Evolutionary conservation across 2,888 invertebrate species (phyloP).

Genomic region (Apodemia hepburni): DNA sequence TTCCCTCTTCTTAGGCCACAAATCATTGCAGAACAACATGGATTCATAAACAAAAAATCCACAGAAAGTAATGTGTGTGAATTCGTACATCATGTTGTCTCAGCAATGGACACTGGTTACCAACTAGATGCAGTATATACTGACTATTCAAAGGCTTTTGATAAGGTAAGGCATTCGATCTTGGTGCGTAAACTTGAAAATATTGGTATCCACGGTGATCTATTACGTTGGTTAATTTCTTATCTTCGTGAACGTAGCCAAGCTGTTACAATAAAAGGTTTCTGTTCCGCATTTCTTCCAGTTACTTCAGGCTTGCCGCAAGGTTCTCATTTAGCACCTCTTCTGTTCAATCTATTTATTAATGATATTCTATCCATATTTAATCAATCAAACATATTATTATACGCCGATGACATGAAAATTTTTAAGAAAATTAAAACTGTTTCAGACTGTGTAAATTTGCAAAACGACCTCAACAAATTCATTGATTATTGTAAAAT

Average conservation of each 20-base stretch:
- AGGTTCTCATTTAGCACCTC: too few relatives aligned
- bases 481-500: too few relatives aligned
- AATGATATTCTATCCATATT: too few relatives aligned
- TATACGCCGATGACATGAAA: too few relatives aligned
- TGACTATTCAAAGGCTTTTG: constrained; percentile 31
- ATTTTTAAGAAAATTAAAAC: too few relatives aligned
- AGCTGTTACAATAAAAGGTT: background rate
- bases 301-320: too few relatives aligned
- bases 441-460: too few relatives aligned
- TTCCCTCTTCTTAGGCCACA: background rate
- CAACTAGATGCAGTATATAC: constrained; percentile 29
- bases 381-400: too few relatives aligned
- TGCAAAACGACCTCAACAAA: too few relatives aligned
- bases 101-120: constrained; percentile 16
- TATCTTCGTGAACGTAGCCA: constrained; percentile 22
- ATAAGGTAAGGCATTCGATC: constrained; percentile 25
- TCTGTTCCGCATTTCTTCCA: too few relatives aligned
- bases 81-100: background rate
- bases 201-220: constrained; percentile 21
- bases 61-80: background rate
- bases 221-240: constrained; percentile 23
- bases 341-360: too few relatives aligned
- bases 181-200: constrained; percentile 20
- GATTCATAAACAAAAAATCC: constrained; percentile 3
- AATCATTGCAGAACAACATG: constrained; percentile 15